These are phyloP conservation scores for Rissa tridactyla DNA, from an alignment of 2,113 vertebrate genomes.

Conservation along the genomic window DNA sequence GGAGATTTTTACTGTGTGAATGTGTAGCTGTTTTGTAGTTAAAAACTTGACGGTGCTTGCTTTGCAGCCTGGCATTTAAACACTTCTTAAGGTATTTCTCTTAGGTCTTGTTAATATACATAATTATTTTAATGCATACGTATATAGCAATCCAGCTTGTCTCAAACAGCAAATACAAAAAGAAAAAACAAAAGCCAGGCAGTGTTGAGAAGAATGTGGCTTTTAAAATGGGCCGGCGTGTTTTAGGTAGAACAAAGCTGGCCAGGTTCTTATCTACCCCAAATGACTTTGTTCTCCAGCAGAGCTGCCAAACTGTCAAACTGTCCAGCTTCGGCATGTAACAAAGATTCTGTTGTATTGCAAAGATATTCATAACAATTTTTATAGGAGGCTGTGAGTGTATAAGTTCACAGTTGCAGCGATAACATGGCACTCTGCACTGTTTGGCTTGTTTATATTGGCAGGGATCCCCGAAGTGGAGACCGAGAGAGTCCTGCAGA, in stretches of 20 bases:
- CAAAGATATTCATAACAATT: constrained; percentile 83
- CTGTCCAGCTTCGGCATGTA: constrained; percentile 70
- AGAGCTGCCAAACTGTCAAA: constrained; percentile 82
- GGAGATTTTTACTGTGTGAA: background rate
- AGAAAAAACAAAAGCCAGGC: background rate
- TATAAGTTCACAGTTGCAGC: constrained; percentile 81
- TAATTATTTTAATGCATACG: background rate
- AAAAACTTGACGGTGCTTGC: background rate
- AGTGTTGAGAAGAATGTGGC: constrained; percentile 2
- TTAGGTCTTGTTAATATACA: background rate
- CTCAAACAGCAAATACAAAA: constrained; percentile 41
- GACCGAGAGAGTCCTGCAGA: constrained; percentile 79
- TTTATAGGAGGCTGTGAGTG: constrained; percentile 80
- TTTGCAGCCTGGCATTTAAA: background rate
- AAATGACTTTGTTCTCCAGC: constrained; percentile 72
- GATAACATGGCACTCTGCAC: constrained; percentile 82
- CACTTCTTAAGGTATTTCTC: background rate
- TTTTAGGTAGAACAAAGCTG: constrained; percentile 66
- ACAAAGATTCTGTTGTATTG: constrained; percentile 83
- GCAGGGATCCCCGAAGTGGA: constrained; percentile 79
- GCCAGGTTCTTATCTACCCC: constrained; percentile 71
- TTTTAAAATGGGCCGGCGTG: constrained; percentile 36
- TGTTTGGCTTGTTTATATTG: constrained; percentile 89
- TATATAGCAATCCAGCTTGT: background rate
- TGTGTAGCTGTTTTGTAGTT: background rate